These are phyloP conservation scores for Ferrisia virgata DNA, from an alignment of 2,888 invertebrate genomes.

Conservation along the genomic window DNA sequence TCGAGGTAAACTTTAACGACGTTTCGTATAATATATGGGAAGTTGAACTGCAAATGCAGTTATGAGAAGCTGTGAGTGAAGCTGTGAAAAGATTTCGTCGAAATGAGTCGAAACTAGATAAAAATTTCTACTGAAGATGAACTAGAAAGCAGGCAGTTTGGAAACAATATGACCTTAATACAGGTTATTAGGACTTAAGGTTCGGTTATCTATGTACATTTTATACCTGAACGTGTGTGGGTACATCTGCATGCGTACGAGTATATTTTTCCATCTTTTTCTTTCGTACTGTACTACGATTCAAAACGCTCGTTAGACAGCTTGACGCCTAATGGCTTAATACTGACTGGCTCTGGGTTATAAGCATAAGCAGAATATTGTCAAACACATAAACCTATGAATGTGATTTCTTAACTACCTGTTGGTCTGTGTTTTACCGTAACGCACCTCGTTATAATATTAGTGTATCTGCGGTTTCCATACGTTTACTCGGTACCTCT, in stretches of 20 bases:
- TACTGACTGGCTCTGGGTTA: slow-evolving; percentile 4
- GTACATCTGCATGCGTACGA: too few species aligned
- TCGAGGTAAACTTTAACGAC: neutral
- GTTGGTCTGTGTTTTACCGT: neutral
- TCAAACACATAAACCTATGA: neutral
- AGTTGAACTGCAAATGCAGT: neutral
- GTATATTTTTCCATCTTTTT: neutral
- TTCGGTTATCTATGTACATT: too few species aligned
- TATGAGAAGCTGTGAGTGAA: neutral
- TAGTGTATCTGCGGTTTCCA: neutral
- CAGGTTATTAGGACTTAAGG: slow-evolving; percentile 33
- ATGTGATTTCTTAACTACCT: slow-evolving; percentile 36
- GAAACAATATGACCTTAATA: slow-evolving; percentile 30
- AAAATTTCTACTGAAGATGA: neutral
- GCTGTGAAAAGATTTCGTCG: neutral
- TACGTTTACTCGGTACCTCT: too few species aligned
- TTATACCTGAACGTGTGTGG: slow-evolving; percentile 24
- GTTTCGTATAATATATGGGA: neutral
- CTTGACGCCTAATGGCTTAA: slow-evolving; percentile 37
- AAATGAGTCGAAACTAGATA: neutral
- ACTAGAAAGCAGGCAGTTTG: neutral
- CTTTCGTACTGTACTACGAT: neutral
- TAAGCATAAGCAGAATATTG: neutral
- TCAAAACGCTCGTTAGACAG: slow-evolving; percentile 40
- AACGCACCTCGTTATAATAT: neutral